phyloP scores from a whole-genome alignment of 2,797 vertebrate genomes.

The Pseudochirops cupreus region DNA sequence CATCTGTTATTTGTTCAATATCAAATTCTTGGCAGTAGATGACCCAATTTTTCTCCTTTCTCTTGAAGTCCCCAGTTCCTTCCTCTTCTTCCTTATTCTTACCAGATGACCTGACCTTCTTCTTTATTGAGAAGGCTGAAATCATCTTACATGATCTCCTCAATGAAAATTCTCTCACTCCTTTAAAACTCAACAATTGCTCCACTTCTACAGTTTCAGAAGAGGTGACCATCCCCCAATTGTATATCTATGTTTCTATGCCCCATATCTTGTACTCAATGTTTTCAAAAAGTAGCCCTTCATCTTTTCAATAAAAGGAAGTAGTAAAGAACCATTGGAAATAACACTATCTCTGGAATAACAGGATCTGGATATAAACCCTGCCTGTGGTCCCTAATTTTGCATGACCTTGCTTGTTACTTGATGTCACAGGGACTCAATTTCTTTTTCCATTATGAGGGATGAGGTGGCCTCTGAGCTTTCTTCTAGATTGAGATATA shows the following conservation, averaged over 20 bases:
- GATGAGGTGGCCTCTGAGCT: not conserved
- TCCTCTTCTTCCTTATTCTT: not conserved
- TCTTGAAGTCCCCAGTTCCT: not conserved
- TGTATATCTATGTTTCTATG: not conserved
- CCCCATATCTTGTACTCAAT: not conserved
- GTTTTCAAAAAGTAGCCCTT: not conserved
- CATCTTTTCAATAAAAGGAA: not conserved
- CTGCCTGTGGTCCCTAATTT: not conserved
- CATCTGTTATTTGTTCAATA: not conserved
- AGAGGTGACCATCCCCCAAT: not conserved
- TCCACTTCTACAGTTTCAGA: not conserved
- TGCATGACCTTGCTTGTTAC: not conserved
- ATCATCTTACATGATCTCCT: not conserved
- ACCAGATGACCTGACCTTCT: not conserved
- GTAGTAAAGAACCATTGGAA: not conserved
- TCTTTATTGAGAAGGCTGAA: not conserved
- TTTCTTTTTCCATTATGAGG: not conserved
- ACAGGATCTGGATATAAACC: not conserved
- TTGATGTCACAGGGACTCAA: not conserved
- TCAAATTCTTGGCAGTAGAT: not conserved
- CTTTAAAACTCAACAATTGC: not conserved
- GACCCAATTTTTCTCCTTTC: not conserved
- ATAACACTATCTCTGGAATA: not conserved
- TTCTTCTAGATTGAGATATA: not conserved
- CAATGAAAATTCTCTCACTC: not conserved